Evolutionary conservation across 1,140 invertebrate species (phyloP).

Genomic region (Potamilus streckersoni): DNA sequence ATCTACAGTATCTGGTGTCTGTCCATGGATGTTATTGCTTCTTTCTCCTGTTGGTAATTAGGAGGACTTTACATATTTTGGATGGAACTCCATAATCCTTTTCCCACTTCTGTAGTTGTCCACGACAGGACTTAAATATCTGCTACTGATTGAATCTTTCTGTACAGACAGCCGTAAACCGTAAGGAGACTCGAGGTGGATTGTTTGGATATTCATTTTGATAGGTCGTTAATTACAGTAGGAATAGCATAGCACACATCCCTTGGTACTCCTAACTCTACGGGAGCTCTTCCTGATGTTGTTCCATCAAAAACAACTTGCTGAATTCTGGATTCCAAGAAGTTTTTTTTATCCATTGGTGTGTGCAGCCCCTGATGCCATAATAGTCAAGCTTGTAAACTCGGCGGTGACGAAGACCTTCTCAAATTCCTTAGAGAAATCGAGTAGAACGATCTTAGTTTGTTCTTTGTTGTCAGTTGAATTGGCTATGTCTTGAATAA

Average conservation of each 20-base stretch:
- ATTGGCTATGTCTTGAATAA: not conserved
- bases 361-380: too few relatives aligned
- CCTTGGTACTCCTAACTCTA: too few relatives aligned
- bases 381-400: too few relatives aligned
- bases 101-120: slow-evolving; percentile 21
- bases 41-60: slow-evolving; percentile 24
- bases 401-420: too few relatives aligned
- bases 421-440: too few relatives aligned
- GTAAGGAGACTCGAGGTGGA: not conserved
- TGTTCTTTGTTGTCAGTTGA: too few relatives aligned
- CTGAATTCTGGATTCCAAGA: too few relatives aligned
- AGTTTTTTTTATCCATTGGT: too few relatives aligned
- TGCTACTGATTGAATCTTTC: not conserved
- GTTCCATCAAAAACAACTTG: too few relatives aligned
- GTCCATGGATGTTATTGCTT: slow-evolving; percentile 28
- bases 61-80: slow-evolving; percentile 21
- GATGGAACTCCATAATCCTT: slow-evolving; percentile 25
- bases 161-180: not conserved
- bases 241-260: not conserved
- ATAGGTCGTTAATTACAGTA: not conserved
- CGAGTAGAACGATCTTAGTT: too few relatives aligned
- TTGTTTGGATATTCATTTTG: not conserved
- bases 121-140: slow-evolving; percentile 10
- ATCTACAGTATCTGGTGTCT: slow-evolving; percentile 1
- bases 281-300: too few relatives aligned